These are phyloP conservation scores for Oxygymnocypris stewartii DNA, from an alignment of 2,113 vertebrate genomes.

Conservation along the genomic window DNA sequence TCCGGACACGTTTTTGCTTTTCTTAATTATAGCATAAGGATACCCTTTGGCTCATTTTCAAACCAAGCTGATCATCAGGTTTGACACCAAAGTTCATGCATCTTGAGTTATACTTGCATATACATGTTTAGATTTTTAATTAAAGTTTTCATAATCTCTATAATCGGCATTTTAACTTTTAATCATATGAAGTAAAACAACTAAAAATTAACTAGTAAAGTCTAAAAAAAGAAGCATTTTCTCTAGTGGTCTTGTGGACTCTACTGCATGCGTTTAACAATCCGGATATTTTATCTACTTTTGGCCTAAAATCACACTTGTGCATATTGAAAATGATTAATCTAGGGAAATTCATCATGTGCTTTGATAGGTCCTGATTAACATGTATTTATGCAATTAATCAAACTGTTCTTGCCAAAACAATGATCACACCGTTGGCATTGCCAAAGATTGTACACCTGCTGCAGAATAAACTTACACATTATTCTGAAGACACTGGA, in stretches of 20 bases:
- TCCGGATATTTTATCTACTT: slow-evolving; percentile 35
- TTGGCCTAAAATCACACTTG: slow-evolving; percentile 49
- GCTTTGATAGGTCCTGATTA: slow-evolving; percentile 74
- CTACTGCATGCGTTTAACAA: slow-evolving; percentile 32
- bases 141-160: not conserved
- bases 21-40: not conserved
- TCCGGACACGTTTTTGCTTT: not conserved
- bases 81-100: not conserved
- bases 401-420: slow-evolving; percentile 73
- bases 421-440: slow-evolving; percentile 72
- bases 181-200: not conserved
- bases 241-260: not conserved
- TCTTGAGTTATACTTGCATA: not conserved
- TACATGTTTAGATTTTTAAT: not conserved
- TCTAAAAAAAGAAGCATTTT: not conserved
- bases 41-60: not conserved
- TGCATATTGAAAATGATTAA: slow-evolving; percentile 58
- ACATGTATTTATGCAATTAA: slow-evolving; percentile 81
- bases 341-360: slow-evolving; percentile 54
- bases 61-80: not conserved
- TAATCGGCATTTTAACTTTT: too few species aligned
- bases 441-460: slow-evolving; percentile 71
- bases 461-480: slow-evolving; percentile 67
- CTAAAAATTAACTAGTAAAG: not conserved
- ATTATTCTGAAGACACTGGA: slow-evolving; percentile 58